Base-by-base conservation (phyloP, 1,140 invertebrate genomes). In the Planococcus citri region DNA sequence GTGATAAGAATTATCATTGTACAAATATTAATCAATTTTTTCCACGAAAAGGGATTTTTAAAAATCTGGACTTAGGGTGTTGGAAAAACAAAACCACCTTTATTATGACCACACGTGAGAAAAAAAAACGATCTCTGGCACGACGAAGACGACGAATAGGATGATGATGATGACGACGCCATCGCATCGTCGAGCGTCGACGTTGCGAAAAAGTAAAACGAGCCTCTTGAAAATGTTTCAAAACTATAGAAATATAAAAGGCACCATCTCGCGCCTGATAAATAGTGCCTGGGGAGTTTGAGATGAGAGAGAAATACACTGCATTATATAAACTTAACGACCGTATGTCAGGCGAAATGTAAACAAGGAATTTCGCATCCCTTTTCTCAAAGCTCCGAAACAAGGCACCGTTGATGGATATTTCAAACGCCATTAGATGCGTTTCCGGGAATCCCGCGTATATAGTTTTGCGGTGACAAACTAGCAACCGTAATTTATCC, bases 261-360 rank as follows among this genome's bases (percentile, higher is more conserved):
- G 41, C 41, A 25, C 60, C 9, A 64, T 64, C 60, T 64, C 60
- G 25, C 60, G 60, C 22, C 60, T 64, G 60, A 64, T 64, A 64
- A 64, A 64, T 64, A 64, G 60, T 21, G 60, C 60, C 60, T 24
- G 60, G 60, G 60, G 60, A 64, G 60, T 64, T 64, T 9, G 22
- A 20, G 25, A 64, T 64, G 60, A 64, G 60, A 14, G 60, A 64
- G 60, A 64, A 64, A 64, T 64, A 64, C 60, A 51, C 41, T 51
- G n/a, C 41, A 51, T 51, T 64, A 64, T 27, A 25, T 64, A 64
- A 24, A 64, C 60, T 64, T 64, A 64, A 64, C 60, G 60, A 64
- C 60, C 60, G 21, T 64, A 64, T 64, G 60, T 64, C 60, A 64
- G 60, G 60, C 22, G 24, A 64, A 64, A 64, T 64, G 60, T 25